A percentile compares a stretch with the other conserved stretches of the same genome.
phyloP scores from a whole-genome alignment of 2,113 vertebrate species.

The Bambusicola thoracicus region DNA sequence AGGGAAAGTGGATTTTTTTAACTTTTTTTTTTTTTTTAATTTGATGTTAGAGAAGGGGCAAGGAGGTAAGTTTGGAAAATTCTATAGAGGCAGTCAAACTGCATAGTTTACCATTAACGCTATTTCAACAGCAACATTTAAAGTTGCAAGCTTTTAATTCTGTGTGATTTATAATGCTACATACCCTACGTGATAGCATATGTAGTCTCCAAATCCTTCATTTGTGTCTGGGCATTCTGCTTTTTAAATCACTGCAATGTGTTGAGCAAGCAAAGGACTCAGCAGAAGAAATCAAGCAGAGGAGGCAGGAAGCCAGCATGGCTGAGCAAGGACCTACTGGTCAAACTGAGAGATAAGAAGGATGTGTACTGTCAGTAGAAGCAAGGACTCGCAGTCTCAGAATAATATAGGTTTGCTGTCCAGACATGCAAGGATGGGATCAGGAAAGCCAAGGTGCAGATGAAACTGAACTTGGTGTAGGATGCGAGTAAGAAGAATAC shows the following conservation, averaged over 20 bases:
- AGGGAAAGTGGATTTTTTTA: neutral
- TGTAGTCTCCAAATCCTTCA: conserved; percentile 64
- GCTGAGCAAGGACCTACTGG: neutral
- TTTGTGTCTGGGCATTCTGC: conserved; percentile 19
- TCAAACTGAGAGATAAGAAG: neutral
- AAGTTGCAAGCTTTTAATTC: conserved; percentile 39
- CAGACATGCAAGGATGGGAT: neutral
- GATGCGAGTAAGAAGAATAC: neutral
- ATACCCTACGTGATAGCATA: conserved; percentile 37
- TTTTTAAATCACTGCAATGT: conserved; percentile 65
- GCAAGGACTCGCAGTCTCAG: neutral
- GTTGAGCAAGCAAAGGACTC: conserved; percentile 38
- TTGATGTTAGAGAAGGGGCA: neutral
- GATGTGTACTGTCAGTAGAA: neutral
- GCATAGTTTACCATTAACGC: conserved; percentile 2
- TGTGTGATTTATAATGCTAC: conserved; percentile 14
- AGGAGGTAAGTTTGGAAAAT: neutral
- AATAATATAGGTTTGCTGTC: neutral
- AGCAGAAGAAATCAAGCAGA: neutral
- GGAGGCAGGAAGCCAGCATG: neutral
- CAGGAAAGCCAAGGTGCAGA: neutral
- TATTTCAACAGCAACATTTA: conserved; percentile 32
- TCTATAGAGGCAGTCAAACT: neutral
- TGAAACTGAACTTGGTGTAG: neutral
- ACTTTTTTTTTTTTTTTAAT: neutral